Evolutionary conservation across 2,797 vertebrate genomes (phyloP), one percentile per base, ranked within the genome.

Genomic region (Streptopelia turtur): DNA sequence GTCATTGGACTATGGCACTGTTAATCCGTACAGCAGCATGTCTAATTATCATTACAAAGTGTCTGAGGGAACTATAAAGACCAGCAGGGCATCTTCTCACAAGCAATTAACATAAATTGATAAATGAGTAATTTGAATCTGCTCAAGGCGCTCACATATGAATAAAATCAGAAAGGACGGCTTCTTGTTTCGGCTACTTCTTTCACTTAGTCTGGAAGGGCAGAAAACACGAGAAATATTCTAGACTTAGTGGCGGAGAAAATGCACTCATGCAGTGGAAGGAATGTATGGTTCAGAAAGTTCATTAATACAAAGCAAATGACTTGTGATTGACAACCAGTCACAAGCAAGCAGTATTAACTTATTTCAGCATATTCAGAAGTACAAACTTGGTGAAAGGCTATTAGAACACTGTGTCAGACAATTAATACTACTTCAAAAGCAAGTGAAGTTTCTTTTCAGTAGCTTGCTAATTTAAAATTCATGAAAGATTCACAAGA

Each of bases 41-140:
- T 98, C 98, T 98, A 98, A 98, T 98, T 98, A 98, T 98, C 98
- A 98, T 98, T 98, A 98, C 98, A 98, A 98, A 98, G 98, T 98
- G 98, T 98, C 98, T 98, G 97, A 97, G 98, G 94, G 95, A 98
- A 98, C 98, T 97, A 97, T 98, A 98, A 98, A 98, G 98, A 98
- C 98, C 98, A 98, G 98, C 98, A 98, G 98, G 98, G 97, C 98
- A 98, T 98, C 98, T 98, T 98, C 98, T 98, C 98, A 98, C 98
- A 98, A 98, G 98, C 98, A 98, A 98, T 98, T 98, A 98, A 98
- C 98, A 98, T 98, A 98, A 98, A 98, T 98, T 98, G 98, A 98
- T 98, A 98, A 98, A 98, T 98, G 98, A 98, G 97, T 98, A 98
- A 98, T 98, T 98, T 98, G 98, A 98, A 98, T 98, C 97, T 3